Evolutionary conservation across 1,140 invertebrate genomes (phyloP), one percentile per base, ranked within the genome.

Genomic region (Chionoecetes opilio): DNA sequence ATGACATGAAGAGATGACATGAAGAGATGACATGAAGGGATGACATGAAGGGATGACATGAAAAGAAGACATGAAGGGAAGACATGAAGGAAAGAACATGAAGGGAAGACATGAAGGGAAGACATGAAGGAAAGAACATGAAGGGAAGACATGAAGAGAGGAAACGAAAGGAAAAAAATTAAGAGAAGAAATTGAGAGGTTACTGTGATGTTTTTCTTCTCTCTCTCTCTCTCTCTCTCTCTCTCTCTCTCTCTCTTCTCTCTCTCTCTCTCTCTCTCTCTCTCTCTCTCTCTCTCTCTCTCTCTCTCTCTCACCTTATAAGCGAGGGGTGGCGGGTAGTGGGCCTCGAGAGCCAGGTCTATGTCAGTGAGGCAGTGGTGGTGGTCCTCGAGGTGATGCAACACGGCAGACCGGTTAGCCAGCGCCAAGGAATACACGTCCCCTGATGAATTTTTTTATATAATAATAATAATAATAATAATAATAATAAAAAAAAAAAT

Each of bases 391-490:
- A 99, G 96, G 97, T 99, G 98, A 96, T 98, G 98, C 6, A 99
- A 97, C 0, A 98, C 98, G 1, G 99, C 99, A n/a, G 99, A 99
- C 91, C 99, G 97, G 97, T 99, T 99, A 0, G 98, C 99, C 95
- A 98, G 97, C 0, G 98, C 97, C 82, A 99, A 97, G 0, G 98
- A 97, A 0, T 99, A 96, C n/a, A 26, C 29, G 21, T 93, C 91
- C 31, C 91, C 94, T 95, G 82, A 75, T n/a, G 88, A 26, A 41
- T 11, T n/a, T n/a, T n/a, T n/a, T n/a, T n/a, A n/a, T n/a, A n/a
- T n/a, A n/a, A n/a, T 87, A 87, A 32, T 29, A 29, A 2, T 21
- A 21, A n/a, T n/a, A n/a, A n/a, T n/a, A n/a, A n/a, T n/a, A n/a
- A n/a, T n/a, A n/a, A n/a, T n/a, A n/a, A n/a, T n/a, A n/a, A n/a